Base-by-base conservation (phyloP, 2,888 invertebrate species). In the Melanostoma scalare region DNA sequence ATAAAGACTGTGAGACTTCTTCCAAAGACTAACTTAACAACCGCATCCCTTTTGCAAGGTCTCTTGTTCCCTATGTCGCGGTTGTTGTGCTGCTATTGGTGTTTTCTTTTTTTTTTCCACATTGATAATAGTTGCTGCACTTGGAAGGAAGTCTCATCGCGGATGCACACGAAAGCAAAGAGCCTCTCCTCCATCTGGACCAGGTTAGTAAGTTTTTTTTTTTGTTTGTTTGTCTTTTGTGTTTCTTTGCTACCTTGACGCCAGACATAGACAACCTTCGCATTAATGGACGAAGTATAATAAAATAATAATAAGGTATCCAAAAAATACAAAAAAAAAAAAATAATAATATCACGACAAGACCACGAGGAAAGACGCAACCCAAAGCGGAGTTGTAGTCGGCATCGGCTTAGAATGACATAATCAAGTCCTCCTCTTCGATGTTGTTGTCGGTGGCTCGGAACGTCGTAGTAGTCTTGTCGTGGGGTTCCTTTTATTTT, bases 181-280 rank as follows among this genome's bases (percentile, higher is more conserved):
- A 71, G 67, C 68, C 73, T 20, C 20, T 81, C 76, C 50, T 82
- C 56, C 77, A 77, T 82, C 82, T 77, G 82, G 81, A 77, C 73
- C 77, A 69, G 72, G 67, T 68, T 67, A 56, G 60, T 42, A 44
- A 65, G 33, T 74, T 20, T 10, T 63, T 52, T 74, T 63, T 44
- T 60, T 56, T 56, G 20, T 20, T 20, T 20, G 20, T 72, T 65
- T 67, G 71, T 65, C 30, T 48, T 52, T 42, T 40, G 31, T 61
- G 58, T 72, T 52, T 61, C 74, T 33, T 40, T 79, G 63, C 63
- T 78, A 60, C 84, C 71, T 75, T 84, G 79, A 84, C 84, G 78
- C 79, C 84, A 84, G 84, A 81, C 80, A 71, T 81, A 81, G 80
- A 84, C 84, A 84, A 84, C 84, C 84, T 84, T 84, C 84, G 79